Percentiles rank a stretch among this genome's conserved stretches.
These are phyloP conservation scores for Rhyzopertha dominica DNA, from an alignment of 1,140 invertebrate species.

Conservation along the genomic window DNA sequence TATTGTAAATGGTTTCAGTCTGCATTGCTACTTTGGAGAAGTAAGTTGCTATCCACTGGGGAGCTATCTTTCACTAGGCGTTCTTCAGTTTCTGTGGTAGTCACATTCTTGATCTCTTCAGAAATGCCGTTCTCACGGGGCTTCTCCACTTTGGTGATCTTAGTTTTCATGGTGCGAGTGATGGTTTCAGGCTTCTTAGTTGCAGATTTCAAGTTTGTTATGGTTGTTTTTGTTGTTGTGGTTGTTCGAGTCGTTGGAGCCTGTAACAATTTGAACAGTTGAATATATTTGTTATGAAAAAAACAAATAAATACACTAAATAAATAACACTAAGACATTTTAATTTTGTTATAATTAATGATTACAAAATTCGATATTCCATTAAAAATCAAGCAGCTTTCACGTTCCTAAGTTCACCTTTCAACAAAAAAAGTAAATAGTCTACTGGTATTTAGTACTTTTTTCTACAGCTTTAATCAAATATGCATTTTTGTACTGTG, in stretches of 20 bases:
- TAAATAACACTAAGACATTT: constrained; percentile 1
- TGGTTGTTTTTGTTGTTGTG: constrained; percentile 26
- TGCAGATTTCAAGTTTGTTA: constrained; percentile 28
- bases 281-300: too few relatives aligned
- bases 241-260: constrained; percentile 16
- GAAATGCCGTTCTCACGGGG: constrained; percentile 35
- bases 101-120: constrained; percentile 30
- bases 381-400: not conserved
- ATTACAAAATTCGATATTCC: not conserved
- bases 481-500: too few relatives aligned
- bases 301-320: constrained; percentile 8
- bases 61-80: constrained; percentile 39
- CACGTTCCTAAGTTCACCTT: not conserved
- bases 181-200: constrained; percentile 29
- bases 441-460: too few relatives aligned
- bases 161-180: constrained; percentile 25
- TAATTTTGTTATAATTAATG: not conserved
- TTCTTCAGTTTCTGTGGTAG: constrained; percentile 18
- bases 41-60: constrained; percentile 36
- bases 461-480: too few relatives aligned
- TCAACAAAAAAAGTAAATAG: not conserved
- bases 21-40: constrained; percentile 23
- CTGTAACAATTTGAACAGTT: too few relatives aligned
- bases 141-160: constrained; percentile 33
- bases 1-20: constrained; percentile 27